These are phyloP conservation scores for Polyodon spathula DNA, from an alignment of 2,113 vertebrate species.

Conservation along the genomic window DNA sequence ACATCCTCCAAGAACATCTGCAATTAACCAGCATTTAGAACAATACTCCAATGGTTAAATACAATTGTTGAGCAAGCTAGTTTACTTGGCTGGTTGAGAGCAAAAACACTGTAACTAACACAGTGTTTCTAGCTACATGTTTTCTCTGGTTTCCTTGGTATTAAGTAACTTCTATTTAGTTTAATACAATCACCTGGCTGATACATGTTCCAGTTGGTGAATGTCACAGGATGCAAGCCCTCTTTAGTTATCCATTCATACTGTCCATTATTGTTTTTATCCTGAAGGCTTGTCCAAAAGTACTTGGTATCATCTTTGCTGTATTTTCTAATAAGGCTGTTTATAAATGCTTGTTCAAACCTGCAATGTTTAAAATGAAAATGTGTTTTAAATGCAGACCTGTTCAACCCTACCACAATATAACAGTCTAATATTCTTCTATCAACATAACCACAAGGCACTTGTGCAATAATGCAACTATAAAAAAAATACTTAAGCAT, in stretches of 20 bases:
- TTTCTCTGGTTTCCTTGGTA: too few species aligned
- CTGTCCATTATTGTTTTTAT: constrained; percentile 61
- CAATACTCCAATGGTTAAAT: not conserved
- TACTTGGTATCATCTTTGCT: constrained; percentile 47
- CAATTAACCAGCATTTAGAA: constrained; percentile 7
- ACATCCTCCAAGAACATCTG: constrained; percentile 60
- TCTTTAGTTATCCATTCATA: constrained; percentile 67
- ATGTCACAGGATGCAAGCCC: constrained; percentile 50
- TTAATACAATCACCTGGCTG: constrained; percentile 80
- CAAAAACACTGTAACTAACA: not conserved
- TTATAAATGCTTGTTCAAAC: constrained; percentile 91
- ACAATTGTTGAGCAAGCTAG: not conserved
- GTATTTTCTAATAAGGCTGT: constrained; percentile 66
- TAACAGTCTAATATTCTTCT: too few species aligned
- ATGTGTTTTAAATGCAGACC: not conserved
- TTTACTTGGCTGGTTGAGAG: not conserved
- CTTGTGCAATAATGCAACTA: not conserved
- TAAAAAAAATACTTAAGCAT: too few species aligned
- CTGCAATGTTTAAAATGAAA: constrained; percentile 43
- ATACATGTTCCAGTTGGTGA: constrained; percentile 75
- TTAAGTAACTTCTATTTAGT: too few species aligned
- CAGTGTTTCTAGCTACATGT: too few species aligned
- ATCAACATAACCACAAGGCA: too few species aligned
- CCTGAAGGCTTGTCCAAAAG: constrained; percentile 84
- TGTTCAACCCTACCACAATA: too few species aligned